These are phyloP conservation scores for Actinostola sp. DNA, from an alignment of 92 coral and sea anemone species.

Conservation along the genomic window DNA sequence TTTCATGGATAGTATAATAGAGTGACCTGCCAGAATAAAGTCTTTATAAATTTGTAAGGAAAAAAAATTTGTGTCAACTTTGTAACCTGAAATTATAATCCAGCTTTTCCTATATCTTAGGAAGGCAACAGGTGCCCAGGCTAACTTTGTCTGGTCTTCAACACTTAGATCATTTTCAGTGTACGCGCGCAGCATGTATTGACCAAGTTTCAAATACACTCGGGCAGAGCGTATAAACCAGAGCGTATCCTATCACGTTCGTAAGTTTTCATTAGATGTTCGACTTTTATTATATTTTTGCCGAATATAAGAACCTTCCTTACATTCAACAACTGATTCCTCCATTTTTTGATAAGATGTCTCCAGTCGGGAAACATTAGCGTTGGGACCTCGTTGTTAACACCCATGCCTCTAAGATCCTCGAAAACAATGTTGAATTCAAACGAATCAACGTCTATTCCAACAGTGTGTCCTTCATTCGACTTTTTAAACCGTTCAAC, in stretches of 20 bases:
- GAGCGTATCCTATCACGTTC: slow-evolving; percentile 14
- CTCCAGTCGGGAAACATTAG: slow-evolving; percentile 54
- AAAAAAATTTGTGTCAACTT: slow-evolving; percentile 28
- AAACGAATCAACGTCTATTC: not conserved
- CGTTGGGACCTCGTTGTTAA: not conserved
- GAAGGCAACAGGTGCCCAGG: slow-evolving; percentile 49
- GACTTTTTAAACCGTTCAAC: not conserved
- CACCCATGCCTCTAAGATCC: not conserved
- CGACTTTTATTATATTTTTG: slow-evolving; percentile 4
- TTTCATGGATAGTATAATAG: slow-evolving; percentile 47
- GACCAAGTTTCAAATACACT: slow-evolving; percentile 47
- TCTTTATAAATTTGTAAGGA: slow-evolving; percentile 30
- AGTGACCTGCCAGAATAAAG: slow-evolving; percentile 37
- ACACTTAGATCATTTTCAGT: slow-evolving; percentile 34
- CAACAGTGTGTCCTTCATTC: not conserved
- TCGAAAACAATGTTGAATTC: not conserved
- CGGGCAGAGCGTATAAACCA: slow-evolving; percentile 26
- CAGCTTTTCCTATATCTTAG: slow-evolving; percentile 45
- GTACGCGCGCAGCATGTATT: slow-evolving; percentile 25
- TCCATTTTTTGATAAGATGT: slow-evolving; percentile 40
- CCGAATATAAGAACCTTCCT: slow-evolving; percentile 23
- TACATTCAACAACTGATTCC: slow-evolving; percentile 35
- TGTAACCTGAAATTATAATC: slow-evolving; percentile 12
- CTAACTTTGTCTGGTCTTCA: slow-evolving; percentile 12
- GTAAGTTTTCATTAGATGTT: slow-evolving; percentile 11